Conservation (phyloP, 1,140 invertebrate genomes). For the Drosophila azteca region DNA sequence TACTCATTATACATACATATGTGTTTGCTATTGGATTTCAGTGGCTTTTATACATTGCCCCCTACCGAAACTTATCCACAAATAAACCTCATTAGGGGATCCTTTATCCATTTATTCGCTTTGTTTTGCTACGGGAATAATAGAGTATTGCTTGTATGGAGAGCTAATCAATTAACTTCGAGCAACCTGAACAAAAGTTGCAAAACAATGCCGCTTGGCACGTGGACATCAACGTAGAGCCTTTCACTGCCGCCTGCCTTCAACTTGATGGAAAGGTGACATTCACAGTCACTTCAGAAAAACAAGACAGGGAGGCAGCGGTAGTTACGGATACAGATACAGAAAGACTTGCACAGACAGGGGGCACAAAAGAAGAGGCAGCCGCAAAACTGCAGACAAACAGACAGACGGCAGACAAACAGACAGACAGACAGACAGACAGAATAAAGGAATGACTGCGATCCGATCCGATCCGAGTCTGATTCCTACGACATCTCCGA, state of each 20-base stretch:
- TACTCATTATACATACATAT: conserved; percentile 13
- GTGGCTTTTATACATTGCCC: neutral
- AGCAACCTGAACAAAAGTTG: conserved; percentile 44
- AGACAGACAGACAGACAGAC: conserved; percentile 31
- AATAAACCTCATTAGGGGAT: conserved; percentile 33
- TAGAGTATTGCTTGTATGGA: neutral
- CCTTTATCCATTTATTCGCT: conserved; percentile 33
- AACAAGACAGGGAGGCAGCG: conserved; percentile 8
- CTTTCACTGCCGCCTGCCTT: conserved; percentile 65
- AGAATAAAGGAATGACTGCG: conserved; percentile 9
- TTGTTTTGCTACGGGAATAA: conserved; percentile 23
- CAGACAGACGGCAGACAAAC: conserved; percentile 20
- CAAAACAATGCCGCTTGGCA: conserved; percentile 66
- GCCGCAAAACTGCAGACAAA: conserved; percentile 51
- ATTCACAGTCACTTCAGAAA: conserved; percentile 56
- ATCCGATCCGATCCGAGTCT: conserved; percentile 34
- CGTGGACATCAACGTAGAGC: conserved; percentile 64
- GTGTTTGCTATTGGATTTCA: conserved; percentile 16
- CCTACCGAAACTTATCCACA: neutral
- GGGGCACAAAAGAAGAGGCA: conserved; percentile 32
- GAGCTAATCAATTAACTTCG: conserved; percentile 70
- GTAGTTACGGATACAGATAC: conserved; percentile 17
- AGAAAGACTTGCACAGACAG: conserved; percentile 12
- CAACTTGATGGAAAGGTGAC: conserved; percentile 78
- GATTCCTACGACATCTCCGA: conserved; percentile 34